A percentile compares a stretch with the other conserved stretches of the same genome.
Evolutionary conservation across 2,888 invertebrate species (phyloP).

Genomic region (Nebria salina): DNA sequence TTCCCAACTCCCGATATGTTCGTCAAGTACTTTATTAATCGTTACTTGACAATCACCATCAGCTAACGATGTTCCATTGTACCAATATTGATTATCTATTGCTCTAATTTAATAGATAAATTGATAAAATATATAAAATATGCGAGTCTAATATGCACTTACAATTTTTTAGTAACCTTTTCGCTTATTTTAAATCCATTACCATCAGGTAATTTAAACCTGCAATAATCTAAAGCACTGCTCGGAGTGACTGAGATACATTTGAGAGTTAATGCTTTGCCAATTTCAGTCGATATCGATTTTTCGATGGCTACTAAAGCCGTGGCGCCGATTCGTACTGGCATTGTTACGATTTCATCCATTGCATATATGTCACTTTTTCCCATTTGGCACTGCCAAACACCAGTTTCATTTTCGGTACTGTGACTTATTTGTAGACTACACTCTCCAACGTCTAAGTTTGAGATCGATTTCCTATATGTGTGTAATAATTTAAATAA

Average conservation of each 20-base stretch:
- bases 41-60: conserved; percentile 65
- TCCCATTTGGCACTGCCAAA: conserved; percentile 67
- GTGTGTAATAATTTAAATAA: background rate
- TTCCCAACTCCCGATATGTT: conserved; percentile 64
- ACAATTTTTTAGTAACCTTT: conserved; percentile 18
- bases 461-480: conserved; percentile 63
- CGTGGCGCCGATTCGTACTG: conserved; percentile 58
- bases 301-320: conserved; percentile 61
- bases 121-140: background rate
- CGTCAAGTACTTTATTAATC: conserved; percentile 57
- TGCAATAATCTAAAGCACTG: conserved; percentile 64
- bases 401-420: conserved; percentile 58
- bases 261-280: conserved; percentile 58
- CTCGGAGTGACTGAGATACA: conserved; percentile 63
- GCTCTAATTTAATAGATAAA: conserved; percentile 57
- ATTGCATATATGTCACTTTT: conserved; percentile 58
- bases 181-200: conserved; percentile 63
- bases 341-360: conserved; percentile 59
- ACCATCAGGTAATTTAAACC: conserved; percentile 62
- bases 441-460: conserved; percentile 63
- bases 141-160: background rate
- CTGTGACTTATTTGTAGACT: conserved; percentile 62
- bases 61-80: conserved; percentile 60
- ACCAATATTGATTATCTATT: conserved; percentile 62
- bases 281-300: conserved; percentile 55